These are phyloP conservation scores for Drosophila kuntzei DNA, from an alignment of 2,888 invertebrate genomes.

Conservation along the genomic window DNA sequence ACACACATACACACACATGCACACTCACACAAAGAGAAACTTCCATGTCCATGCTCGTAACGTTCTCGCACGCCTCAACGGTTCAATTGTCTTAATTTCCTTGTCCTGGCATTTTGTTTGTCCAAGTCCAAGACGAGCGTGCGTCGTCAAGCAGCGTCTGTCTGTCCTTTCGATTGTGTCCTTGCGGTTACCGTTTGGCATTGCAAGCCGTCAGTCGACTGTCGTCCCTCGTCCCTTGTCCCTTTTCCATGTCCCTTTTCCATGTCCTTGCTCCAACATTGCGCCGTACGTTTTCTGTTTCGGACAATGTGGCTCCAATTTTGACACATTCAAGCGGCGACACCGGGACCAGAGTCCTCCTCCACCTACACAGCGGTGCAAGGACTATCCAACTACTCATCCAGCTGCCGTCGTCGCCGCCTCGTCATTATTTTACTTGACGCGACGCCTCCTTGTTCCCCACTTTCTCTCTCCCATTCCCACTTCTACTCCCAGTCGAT, in stretches of 20 bases:
- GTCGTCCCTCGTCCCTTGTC: slow-evolving; percentile 22
- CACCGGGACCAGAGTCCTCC: slow-evolving; percentile 41
- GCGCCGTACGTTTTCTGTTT: slow-evolving; percentile 78
- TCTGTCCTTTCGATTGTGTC: slow-evolving; percentile 32
- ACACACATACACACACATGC: slow-evolving; percentile 18
- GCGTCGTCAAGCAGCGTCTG: slow-evolving; percentile 42
- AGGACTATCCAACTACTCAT: slow-evolving; percentile 7
- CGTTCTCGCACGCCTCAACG: slow-evolving; percentile 79
- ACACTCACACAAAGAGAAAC: background rate
- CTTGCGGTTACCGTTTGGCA: slow-evolving; percentile 58
- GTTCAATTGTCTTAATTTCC: slow-evolving; percentile 82
- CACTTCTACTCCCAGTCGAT: too few species aligned
- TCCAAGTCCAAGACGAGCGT: slow-evolving; percentile 61
- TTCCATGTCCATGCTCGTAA: slow-evolving; percentile 55
- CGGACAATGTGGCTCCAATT: slow-evolving; percentile 85
- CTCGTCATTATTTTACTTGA: slow-evolving; percentile 59
- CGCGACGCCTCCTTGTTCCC: background rate
- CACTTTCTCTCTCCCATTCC: background rate
- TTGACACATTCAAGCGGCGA: slow-evolving; percentile 83
- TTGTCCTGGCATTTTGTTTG: slow-evolving; percentile 82
- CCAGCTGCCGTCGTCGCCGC: slow-evolving; percentile 17
- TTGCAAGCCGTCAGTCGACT: slow-evolving; percentile 68
- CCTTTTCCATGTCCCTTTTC: too few species aligned
- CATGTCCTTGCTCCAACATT: slow-evolving; percentile 51
- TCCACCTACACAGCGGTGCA: slow-evolving; percentile 3